Conservation (phyloP, 2,797 vertebrate species). For the Cyclura pinguis region DNA sequence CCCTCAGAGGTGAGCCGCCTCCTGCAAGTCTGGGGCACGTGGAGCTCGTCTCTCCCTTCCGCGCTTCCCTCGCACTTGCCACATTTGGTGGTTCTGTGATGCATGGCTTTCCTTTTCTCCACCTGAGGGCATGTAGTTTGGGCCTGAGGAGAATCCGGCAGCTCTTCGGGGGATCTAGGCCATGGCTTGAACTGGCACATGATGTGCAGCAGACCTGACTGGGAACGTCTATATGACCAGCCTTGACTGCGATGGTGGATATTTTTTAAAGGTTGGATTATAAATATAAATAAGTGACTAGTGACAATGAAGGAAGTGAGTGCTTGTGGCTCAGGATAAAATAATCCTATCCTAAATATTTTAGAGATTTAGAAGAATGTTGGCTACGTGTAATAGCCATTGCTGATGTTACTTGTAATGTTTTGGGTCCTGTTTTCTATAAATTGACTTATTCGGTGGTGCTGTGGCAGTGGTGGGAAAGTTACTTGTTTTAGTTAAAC, state of each 20-base stretch:
- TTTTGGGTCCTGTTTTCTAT: background rate
- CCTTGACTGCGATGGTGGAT: background rate
- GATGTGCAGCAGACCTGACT: background rate
- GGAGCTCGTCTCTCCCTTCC: background rate
- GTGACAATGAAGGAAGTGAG: background rate
- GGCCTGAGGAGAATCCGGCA: background rate
- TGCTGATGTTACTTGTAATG: background rate
- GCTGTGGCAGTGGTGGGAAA: background rate
- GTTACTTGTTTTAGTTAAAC: background rate
- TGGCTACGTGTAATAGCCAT: background rate
- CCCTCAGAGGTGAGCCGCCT: background rate
- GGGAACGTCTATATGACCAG: background rate
- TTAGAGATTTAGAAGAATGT: background rate
- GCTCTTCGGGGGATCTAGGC: background rate
- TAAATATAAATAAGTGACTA: slow-evolving; percentile 10
- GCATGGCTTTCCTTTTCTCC: background rate
- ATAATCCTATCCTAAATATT: background rate
- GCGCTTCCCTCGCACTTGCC: background rate
- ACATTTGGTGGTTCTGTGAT: background rate
- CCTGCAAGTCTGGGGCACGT: background rate
- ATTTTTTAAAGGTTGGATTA: background rate
- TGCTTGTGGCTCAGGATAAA: background rate
- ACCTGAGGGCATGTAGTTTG: background rate
- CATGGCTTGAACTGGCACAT: too few species aligned
- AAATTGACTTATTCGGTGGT: background rate